Percentiles rank a stretch among this genome's conserved stretches.
Conservation (phyloP, 2,888 invertebrate genomes). For the Caradrina clavipalpis region DNA sequence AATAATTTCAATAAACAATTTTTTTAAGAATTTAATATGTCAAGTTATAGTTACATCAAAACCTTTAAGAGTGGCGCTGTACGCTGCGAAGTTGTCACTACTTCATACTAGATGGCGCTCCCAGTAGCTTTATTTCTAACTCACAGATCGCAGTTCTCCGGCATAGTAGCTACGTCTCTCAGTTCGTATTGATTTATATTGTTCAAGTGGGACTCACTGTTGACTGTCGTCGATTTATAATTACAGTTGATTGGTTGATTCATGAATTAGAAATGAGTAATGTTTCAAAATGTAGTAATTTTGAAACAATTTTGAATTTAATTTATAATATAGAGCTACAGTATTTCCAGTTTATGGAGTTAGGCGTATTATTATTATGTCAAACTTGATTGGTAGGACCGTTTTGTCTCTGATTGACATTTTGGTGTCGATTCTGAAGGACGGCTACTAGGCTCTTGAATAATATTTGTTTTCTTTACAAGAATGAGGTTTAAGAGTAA, state of each 20-base stretch:
- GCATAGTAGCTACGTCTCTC: slow-evolving; percentile 7
- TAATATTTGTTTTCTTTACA: slow-evolving; percentile 3
- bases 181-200: slow-evolving; percentile 47
- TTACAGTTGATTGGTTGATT: slow-evolving; percentile 36
- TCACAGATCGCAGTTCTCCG: background rate
- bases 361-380: slow-evolving; percentile 18
- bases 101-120: slow-evolving; percentile 60
- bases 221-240: slow-evolving; percentile 26
- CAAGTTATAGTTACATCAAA: background rate
- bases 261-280: slow-evolving; percentile 23
- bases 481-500: background rate
- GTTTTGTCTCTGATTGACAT: slow-evolving; percentile 37
- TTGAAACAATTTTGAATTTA: background rate
- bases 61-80: slow-evolving; percentile 6
- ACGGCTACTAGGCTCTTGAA: slow-evolving; percentile 5
- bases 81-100: slow-evolving; percentile 47
- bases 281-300: slow-evolving; percentile 4
- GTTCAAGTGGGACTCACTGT: slow-evolving; percentile 4
- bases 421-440: slow-evolving; percentile 21
- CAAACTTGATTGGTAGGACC: slow-evolving; percentile 4
- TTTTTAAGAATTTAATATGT: background rate
- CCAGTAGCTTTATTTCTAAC: slow-evolving; percentile 7
- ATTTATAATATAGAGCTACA: background rate
- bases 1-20: background rate
- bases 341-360: background rate